Evolutionary conservation across 2,888 invertebrate genomes (phyloP).

Genomic region (Schrankia costaestrigalis): DNA sequence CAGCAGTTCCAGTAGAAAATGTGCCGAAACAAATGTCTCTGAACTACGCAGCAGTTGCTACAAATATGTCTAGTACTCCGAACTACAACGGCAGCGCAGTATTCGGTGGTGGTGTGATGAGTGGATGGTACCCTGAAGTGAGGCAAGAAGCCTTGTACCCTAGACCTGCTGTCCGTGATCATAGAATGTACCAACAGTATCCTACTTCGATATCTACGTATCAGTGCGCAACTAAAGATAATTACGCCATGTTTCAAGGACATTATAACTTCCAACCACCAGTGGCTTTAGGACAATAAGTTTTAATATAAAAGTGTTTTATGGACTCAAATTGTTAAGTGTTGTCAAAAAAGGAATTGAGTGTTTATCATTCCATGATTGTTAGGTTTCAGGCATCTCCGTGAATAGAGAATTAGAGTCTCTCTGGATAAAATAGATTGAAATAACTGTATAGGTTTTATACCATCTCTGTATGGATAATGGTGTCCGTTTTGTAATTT

Average conservation of each 20-base stretch:
- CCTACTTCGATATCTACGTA: slow-evolving; percentile 57
- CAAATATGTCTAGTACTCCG: slow-evolving; percentile 44
- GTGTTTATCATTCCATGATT: no score
- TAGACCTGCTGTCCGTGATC: slow-evolving; percentile 53
- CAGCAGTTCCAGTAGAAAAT: slow-evolving; percentile 49
- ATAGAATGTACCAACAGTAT: slow-evolving; percentile 68
- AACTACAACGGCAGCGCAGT: slow-evolving; percentile 51
- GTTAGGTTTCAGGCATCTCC: no score
- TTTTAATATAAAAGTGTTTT: slow-evolving; percentile 9
- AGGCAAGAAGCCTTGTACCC: slow-evolving; percentile 61
- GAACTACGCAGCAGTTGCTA: slow-evolving; percentile 56
- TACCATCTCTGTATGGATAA: no score
- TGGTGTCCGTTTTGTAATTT: slow-evolving; percentile 16
- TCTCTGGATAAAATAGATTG: no score
- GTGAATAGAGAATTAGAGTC: no score
- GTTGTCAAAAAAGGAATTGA: no score
- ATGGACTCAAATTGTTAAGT: slow-evolving; percentile 5
- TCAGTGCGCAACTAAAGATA: slow-evolving; percentile 73
- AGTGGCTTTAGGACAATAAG: slow-evolving; percentile 70
- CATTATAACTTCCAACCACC: slow-evolving; percentile 73
- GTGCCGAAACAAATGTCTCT: slow-evolving; percentile 49
- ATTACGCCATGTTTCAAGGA: slow-evolving; percentile 73
- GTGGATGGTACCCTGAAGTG: slow-evolving; percentile 63
- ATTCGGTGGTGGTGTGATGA: slow-evolving; percentile 51
- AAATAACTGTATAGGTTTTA: no score